Evolutionary conservation across 2,888 invertebrate genomes (phyloP).

Genomic region (Ethmia dodecea): DNA sequence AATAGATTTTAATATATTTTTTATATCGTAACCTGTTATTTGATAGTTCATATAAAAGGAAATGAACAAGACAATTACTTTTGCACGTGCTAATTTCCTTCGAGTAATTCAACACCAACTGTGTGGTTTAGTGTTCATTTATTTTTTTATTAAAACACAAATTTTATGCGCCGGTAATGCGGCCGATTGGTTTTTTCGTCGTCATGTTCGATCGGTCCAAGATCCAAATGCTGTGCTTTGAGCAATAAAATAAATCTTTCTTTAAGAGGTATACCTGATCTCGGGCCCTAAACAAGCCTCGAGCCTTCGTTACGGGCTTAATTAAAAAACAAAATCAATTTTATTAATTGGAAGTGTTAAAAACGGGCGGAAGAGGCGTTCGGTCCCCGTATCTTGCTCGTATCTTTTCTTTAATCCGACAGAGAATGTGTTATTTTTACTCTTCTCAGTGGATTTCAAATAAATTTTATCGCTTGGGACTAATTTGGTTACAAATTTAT

Average conservation of each 20-base stretch:
- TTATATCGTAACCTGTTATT: too few relatives aligned
- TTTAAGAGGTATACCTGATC: conserved; percentile 69
- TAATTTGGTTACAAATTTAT: conserved; percentile 79
- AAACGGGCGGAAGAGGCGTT: conserved; percentile 73
- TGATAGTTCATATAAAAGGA: too few relatives aligned
- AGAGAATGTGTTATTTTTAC: conserved; percentile 77
- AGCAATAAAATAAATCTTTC: conserved; percentile 73
- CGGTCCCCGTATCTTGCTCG: conserved; percentile 63
- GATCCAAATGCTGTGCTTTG: conserved; percentile 58
- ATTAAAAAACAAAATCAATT: conserved; percentile 78
- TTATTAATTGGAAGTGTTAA: conserved; percentile 78
- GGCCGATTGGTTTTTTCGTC: conserved; percentile 43
- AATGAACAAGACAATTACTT: too few relatives aligned
- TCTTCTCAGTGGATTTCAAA: conserved; percentile 73
- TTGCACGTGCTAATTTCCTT: conserved; percentile 32
- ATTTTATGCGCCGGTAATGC: conserved; percentile 50
- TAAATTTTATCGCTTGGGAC: conserved; percentile 76
- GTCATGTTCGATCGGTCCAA: conserved; percentile 39
- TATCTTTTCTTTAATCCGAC: conserved; percentile 76
- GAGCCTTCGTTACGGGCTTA: conserved; percentile 67
- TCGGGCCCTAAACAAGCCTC: conserved; percentile 58
- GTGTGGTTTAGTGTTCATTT: conserved; percentile 40
- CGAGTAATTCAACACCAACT: conserved; percentile 38
- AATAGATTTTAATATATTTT: too few relatives aligned
- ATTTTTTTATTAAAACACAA: conserved; percentile 46